Percentiles rank a stretch among this genome's conserved stretches.
Conservation (phyloP, 2,797 vertebrate species). For the Sandelia bainsii region DNA sequence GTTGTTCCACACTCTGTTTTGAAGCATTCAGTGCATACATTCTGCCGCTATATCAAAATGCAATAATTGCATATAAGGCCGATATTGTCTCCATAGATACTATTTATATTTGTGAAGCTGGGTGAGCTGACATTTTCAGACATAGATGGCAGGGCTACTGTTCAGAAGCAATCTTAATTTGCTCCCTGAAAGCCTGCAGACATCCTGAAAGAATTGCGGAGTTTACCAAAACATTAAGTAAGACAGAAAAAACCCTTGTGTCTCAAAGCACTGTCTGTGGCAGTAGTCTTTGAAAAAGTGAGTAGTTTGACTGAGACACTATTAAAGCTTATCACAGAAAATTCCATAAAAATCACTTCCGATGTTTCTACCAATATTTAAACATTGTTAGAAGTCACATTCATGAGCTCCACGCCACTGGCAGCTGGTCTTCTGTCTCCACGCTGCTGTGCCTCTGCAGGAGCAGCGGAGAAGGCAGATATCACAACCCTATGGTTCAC, state of each 20-base stretch:
- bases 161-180: conserved; percentile 42
- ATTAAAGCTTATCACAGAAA: conserved; percentile 6
- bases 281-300: conserved; percentile 37
- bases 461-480: conserved; percentile 41
- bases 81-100: conserved; percentile 10
- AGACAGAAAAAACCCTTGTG: background rate
- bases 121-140: conserved; percentile 6
- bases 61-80: background rate
- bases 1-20: background rate
- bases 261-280: conserved; percentile 16
- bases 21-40: too few relatives aligned
- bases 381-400: conserved; percentile 7
- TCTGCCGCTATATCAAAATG: too few relatives aligned
- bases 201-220: conserved; percentile 17
- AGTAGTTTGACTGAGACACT: conserved; percentile 17
- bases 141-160: background rate
- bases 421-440: conserved; percentile 21
- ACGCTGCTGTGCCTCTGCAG: conserved; percentile 18
- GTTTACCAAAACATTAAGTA: conserved; percentile 20
- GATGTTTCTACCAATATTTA: conserved; percentile 37
- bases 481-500: conserved; percentile 31
- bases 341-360: conserved; percentile 7
- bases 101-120: background rate
- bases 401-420: conserved; percentile 14
- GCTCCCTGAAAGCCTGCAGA: conserved; percentile 32